Percentiles rank a stretch among this genome's conserved stretches.
Conservation (phyloP, 2,797 vertebrate species). For the Melanotaenia maccullochi region DNA sequence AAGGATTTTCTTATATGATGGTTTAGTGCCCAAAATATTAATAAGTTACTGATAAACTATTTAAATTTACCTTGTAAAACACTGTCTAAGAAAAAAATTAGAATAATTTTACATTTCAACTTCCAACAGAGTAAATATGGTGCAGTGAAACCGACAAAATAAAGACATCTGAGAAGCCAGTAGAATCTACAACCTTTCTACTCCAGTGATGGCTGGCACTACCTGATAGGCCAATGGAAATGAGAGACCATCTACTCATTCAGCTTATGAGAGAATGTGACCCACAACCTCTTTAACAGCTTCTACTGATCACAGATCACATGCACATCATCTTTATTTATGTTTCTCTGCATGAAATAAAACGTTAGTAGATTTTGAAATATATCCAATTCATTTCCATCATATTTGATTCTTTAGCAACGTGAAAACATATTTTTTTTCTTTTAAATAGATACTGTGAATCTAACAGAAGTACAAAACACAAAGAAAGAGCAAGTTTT, state of each 20-base stretch:
- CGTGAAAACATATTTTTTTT: not conserved
- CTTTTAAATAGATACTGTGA: not conserved
- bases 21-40: conserved; percentile 2
- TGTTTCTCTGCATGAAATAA: not conserved
- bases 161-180: not conserved
- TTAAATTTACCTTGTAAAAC: not conserved
- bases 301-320: not conserved
- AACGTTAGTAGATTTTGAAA: not conserved
- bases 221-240: not conserved
- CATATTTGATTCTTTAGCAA: not conserved
- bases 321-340: not conserved
- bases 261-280: not conserved
- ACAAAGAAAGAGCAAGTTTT: not conserved
- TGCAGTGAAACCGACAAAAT: not conserved
- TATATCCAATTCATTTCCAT: not conserved
- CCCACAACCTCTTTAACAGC: not conserved
- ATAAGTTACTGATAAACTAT: not conserved
- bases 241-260: not conserved
- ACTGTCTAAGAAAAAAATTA: not conserved
- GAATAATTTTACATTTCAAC: not conserved
- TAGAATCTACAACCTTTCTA: not conserved
- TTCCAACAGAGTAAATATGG: not conserved
- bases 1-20: not conserved
- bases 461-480: not conserved
- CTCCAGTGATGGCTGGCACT: not conserved